Conservation (phyloP, 2,113 vertebrate species). For the Pelecanus crispus region DNA sequence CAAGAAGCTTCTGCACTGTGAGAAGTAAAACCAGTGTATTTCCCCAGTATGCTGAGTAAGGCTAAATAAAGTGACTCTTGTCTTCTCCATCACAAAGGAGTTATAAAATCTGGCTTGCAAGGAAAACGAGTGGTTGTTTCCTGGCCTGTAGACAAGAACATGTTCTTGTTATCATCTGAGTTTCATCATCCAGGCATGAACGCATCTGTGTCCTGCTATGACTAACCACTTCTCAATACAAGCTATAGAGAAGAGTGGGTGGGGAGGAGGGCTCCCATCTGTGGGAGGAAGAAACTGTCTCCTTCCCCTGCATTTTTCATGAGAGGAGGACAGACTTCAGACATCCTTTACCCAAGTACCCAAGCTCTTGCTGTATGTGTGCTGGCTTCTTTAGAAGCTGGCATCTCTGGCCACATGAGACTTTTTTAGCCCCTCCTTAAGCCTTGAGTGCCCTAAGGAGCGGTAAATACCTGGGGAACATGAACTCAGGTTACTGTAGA, state of each 20-base stretch:
- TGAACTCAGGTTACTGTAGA: not conserved
- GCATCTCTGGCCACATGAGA: not conserved
- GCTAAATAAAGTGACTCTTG: not conserved
- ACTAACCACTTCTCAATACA: conserved; percentile 3
- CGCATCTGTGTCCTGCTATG: not conserved
- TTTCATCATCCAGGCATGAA: not conserved
- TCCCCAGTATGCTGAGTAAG: not conserved
- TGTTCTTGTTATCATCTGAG: not conserved
- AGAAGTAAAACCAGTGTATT: not conserved
- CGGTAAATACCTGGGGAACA: not conserved
- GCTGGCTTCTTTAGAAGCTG: not conserved
- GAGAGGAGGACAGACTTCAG: not conserved
- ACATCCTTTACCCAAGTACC: not conserved
- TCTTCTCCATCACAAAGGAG: not conserved
- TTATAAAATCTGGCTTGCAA: not conserved
- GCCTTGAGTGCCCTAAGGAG: not conserved
- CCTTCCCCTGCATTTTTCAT: not conserved
- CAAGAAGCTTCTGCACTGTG: not conserved
- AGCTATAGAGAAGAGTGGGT: not conserved
- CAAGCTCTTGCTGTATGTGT: not conserved
- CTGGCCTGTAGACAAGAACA: not conserved
- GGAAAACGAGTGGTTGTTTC: not conserved
- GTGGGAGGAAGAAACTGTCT: not conserved
- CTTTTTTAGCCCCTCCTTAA: not conserved
- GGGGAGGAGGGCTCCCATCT: not conserved